Conservation (phyloP, 2,888 invertebrate genomes). For the Erebia epiphron region DNA sequence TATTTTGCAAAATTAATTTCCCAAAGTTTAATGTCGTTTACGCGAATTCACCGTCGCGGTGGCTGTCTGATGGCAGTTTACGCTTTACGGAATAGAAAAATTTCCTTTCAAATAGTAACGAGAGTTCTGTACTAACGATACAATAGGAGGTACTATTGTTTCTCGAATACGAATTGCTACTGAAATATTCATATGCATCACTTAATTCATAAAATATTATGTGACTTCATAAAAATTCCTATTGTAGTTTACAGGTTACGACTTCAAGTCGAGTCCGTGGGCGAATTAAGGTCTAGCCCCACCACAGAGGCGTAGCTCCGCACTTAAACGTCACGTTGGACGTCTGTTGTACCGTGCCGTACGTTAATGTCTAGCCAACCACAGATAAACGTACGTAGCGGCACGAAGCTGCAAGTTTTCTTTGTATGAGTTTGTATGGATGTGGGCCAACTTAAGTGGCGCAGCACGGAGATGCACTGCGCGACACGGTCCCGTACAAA, state of each 20-base stretch:
- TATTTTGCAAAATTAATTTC: background rate
- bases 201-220: background rate
- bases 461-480: too few species aligned
- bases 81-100: conserved; percentile 44
- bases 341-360: too few species aligned
- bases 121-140: conserved; percentile 34
- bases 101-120: conserved; percentile 41
- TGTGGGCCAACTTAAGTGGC: too few species aligned
- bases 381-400: too few species aligned
- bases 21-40: conserved; percentile 13
- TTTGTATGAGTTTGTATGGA: too few species aligned
- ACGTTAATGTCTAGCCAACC: too few species aligned
- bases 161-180: conserved; percentile 29
- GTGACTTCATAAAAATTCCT: conserved; percentile 3
- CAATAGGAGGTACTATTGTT: conserved; percentile 30
- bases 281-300: background rate
- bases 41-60: conserved; percentile 21
- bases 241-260: background rate
- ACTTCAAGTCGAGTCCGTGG: background rate
- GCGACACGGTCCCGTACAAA: too few species aligned
- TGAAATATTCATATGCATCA: conserved; percentile 4
- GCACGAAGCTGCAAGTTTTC: too few species aligned
- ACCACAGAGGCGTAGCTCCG: too few species aligned
- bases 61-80: conserved; percentile 37
- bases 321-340: too few species aligned